These are phyloP conservation scores for Tetragonisca angustula DNA, from an alignment of 2,888 invertebrate species.

Conservation along the genomic window DNA sequence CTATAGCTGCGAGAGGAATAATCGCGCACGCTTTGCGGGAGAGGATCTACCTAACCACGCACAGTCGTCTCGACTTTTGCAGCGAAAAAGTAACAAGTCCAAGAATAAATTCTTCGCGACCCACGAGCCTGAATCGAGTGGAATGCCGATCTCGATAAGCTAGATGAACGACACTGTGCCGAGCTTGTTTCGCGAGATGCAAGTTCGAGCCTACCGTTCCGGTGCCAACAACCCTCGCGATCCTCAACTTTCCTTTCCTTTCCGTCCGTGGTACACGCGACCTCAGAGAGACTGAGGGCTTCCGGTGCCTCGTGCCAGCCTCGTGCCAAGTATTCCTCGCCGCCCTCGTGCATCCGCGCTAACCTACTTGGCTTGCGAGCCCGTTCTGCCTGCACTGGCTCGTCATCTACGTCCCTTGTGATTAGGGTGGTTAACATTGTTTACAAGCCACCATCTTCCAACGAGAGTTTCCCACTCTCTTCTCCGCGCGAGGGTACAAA, in stretches of 20 bases:
- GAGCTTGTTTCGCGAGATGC: conserved; percentile 3
- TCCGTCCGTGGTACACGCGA: conserved; percentile 42
- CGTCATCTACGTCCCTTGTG: conserved; percentile 37
- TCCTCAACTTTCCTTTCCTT: conserved; percentile 22
- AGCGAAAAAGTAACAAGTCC: too few species aligned
- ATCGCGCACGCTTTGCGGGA: too few species aligned
- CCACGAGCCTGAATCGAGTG: too few species aligned
- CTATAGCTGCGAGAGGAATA: neutral
- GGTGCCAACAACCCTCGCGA: conserved; percentile 67
- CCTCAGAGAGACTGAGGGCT: conserved; percentile 50
- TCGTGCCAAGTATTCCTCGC: conserved; percentile 54
- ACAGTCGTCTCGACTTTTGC: neutral
- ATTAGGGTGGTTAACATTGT: conserved; percentile 45
- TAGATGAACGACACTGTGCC: too few species aligned
- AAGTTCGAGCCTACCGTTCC: conserved; percentile 26
- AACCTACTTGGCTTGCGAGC: conserved; percentile 56
- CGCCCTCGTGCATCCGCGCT: conserved; percentile 23
- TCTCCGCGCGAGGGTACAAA: neutral
- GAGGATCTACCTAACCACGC: too few species aligned
- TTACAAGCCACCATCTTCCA: conserved; percentile 17
- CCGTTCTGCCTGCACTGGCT: conserved; percentile 10
- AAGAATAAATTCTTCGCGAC: too few species aligned
- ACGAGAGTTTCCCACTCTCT: neutral
- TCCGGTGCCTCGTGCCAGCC: conserved; percentile 43
- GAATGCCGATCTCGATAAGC: too few species aligned